Evolutionary conservation across 1,140 invertebrate species (phyloP), one percentile per base, ranked within the genome.

Genomic region (Phocides pigmalion): DNA sequence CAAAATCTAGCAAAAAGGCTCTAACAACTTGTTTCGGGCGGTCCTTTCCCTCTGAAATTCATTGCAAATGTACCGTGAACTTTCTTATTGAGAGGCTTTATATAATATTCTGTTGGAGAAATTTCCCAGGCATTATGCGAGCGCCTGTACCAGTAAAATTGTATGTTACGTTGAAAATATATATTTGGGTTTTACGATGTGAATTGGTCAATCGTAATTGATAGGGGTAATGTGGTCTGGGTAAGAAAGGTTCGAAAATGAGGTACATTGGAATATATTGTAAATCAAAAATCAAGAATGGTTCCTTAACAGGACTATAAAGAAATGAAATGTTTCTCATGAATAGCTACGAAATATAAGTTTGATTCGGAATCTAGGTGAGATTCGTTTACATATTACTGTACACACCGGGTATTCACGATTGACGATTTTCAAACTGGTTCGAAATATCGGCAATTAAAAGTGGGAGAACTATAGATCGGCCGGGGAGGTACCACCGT

Each of bases 171-270:
- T 17, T 1, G 28, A n/a, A n/a, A 51, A 17, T 32, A 50, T 35
- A 35, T 15, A 32, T 42, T 58, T 19, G 9, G 41, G 53, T 16
- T 44, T 54, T 54, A 42, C 51, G 19, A 54, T 25, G 51, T 42
- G 51, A 54, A 54, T 54, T 54, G 51, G 19, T 54, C 51, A 42
- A 16, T 54, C 51, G 51, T 42, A 54, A 54, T 42, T 39, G 51
- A 54, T 41, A 54, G 42, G 37, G 51, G 51, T 56, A 25, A 42
- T 20, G 53, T 25, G 39, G 20, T 25, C 20, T 42, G 39, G 35
- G 53, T 3, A n/a, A 17, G 39, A 42, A 42, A 42, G 39, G 53
- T 12, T 42, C 8, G 37, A 37, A 37, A 22, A 22, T 15, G 16
- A 44, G 53, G 53, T 56, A 8, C 19, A 39, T 19, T 19, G 53